Evolutionary conservation across 2,113 vertebrate species (phyloP).

Genomic region (Callopanchax toddi): DNA sequence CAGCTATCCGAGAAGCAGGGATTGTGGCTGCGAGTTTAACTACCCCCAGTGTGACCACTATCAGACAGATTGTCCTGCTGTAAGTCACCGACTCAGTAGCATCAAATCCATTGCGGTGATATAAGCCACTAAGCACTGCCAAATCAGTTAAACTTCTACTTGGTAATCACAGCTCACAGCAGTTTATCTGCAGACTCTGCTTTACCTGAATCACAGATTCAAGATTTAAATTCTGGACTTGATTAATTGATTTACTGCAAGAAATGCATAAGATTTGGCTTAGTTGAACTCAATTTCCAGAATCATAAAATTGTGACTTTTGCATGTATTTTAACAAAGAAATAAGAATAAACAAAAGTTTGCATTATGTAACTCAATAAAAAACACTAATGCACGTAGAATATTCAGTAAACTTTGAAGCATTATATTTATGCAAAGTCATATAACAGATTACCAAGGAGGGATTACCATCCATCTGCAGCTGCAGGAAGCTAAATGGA

Average conservation of each 20-base stretch:
- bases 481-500: neutral
- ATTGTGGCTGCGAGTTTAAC: slow-evolving; percentile 3
- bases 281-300: too few species aligned
- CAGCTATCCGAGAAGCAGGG: slow-evolving; percentile 28
- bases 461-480: too few species aligned
- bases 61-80: slow-evolving; percentile 38
- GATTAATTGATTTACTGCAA: too few species aligned
- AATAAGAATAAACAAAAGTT: too few species aligned
- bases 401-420: neutral
- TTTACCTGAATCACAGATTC: slow-evolving; percentile 13
- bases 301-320: too few species aligned
- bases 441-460: too few species aligned
- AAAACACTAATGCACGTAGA: too few species aligned
- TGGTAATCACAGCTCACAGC: slow-evolving; percentile 26
- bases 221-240: too few species aligned
- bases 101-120: slow-evolving; percentile 40
- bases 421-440: too few species aligned
- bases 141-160: slow-evolving; percentile 55
- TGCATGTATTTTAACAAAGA: too few species aligned
- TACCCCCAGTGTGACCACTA: slow-evolving; percentile 21
- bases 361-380: too few species aligned
- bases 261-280: too few species aligned
- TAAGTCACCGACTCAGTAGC: slow-evolving; percentile 29
- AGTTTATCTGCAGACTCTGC: neutral
- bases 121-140: slow-evolving; percentile 40